Base-by-base conservation (phyloP, 2,888 invertebrate genomes). In the Sussaba pulchella region DNA sequence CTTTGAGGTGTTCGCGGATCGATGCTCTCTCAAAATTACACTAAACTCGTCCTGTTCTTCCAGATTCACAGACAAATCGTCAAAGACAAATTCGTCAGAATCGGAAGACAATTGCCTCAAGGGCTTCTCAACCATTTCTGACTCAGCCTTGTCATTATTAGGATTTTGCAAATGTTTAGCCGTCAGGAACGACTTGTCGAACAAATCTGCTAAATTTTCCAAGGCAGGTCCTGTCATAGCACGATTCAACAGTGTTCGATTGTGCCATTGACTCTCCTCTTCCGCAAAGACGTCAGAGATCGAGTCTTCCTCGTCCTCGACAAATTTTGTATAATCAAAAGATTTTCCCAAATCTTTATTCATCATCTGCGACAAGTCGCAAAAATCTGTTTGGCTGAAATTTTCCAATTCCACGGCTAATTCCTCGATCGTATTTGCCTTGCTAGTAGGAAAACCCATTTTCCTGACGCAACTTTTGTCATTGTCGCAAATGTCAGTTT, bases 361-460 rank as follows among this genome's bases (percentile, higher is more conserved):
- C 63, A 78, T 75, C 39, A 69, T 63, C 31, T 80, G 82, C 39
- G 79, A 80, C 6, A 80, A 36, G 31, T 72, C 79, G 21, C 59
- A 73, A 21, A n/a, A 19, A 24, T 73, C 59, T 0, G 66, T 36
- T 3, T 69, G 43, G 12, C 63, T n/a, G 2, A 47, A 52, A 6
- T 12, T 19, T 14, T 39, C 54, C n/a, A 61, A 0, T 12, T 59
- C 71, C 64, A 21, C 39, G 4, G 57, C 57, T 4, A 59, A 26
- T 14, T 61, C 67, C 39, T 17, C 21, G 12, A 47, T 26, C 26
- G 36, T 43, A 43, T 17, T 17, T 0, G 8, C 24, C 41, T 14
- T 41, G 26, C 8, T 43, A 1, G 0, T 57, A 2, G 17, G 19
- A 19, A 1, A 24, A 10, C 41, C 41, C 50, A 9, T 39, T 41